These are phyloP conservation scores for Odobenus rosmarus DNA, from an alignment of 2,113 vertebrate genomes.

Conservation along the genomic window DNA sequence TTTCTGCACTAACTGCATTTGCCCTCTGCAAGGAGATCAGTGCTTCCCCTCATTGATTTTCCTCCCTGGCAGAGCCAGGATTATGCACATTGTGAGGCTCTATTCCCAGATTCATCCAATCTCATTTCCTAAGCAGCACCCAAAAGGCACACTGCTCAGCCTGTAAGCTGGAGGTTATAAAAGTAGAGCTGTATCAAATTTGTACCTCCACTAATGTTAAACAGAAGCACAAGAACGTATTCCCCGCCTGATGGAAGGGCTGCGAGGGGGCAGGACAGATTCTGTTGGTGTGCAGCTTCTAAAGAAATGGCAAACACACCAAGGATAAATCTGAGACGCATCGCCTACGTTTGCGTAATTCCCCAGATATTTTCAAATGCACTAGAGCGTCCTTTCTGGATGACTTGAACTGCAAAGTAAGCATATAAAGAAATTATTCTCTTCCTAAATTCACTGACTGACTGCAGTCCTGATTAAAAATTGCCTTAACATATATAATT, in stretches of 20 bases:
- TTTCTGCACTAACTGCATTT: slow-evolving; percentile 85
- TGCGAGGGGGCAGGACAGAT: slow-evolving; percentile 30
- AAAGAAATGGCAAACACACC: slow-evolving; percentile 65
- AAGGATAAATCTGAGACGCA: slow-evolving; percentile 75
- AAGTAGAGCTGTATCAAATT: slow-evolving; percentile 79
- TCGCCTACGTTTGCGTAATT: slow-evolving; percentile 68
- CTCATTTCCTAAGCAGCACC: slow-evolving; percentile 84
- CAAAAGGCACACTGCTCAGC: slow-evolving; percentile 80
- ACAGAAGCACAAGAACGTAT: slow-evolving; percentile 68
- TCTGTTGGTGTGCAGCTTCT: slow-evolving; percentile 44
- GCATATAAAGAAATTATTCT: slow-evolving; percentile 75
- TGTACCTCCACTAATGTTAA: slow-evolving; percentile 76
- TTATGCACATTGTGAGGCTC: slow-evolving; percentile 83
- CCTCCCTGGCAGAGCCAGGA: slow-evolving; percentile 80
- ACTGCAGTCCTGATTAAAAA: slow-evolving; percentile 74
- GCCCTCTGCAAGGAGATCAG: slow-evolving; percentile 87
- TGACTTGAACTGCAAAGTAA: slow-evolving; percentile 69
- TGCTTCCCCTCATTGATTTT: slow-evolving; percentile 88
- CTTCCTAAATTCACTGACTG: slow-evolving; percentile 68
- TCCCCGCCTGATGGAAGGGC: slow-evolving; percentile 46
- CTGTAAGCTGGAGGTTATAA: slow-evolving; percentile 82
- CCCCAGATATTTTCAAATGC: slow-evolving; percentile 68
- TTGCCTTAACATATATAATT: slow-evolving; percentile 75
- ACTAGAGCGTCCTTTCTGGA: slow-evolving; percentile 65
- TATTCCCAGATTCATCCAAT: slow-evolving; percentile 83